phyloP scores from a whole-genome alignment of 1,140 invertebrate species.

The Pseudomyrmex sp. region DNA sequence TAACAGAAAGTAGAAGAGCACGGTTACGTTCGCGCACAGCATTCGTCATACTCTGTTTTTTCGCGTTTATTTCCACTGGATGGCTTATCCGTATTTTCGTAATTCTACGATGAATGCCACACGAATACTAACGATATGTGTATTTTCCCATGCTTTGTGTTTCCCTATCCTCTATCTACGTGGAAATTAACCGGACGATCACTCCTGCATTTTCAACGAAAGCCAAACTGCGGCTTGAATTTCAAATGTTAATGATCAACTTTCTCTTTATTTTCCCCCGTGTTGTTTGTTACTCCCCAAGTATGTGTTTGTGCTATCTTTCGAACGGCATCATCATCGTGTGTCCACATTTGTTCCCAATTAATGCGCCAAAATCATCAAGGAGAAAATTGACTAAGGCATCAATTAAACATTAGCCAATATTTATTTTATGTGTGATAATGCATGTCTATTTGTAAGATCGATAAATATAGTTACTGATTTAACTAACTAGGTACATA shows the following conservation, averaged over 20 bases:
- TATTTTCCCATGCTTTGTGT: slow-evolving; percentile 19
- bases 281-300: neutral
- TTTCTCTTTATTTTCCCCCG: slow-evolving; percentile 26
- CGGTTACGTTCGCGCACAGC: slow-evolving; percentile 9
- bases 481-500: neutral
- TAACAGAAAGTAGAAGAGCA: slow-evolving; percentile 4
- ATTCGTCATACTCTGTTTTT: slow-evolving; percentile 44
- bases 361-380: slow-evolving; percentile 33
- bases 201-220: slow-evolving; percentile 20
- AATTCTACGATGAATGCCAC: slow-evolving; percentile 47
- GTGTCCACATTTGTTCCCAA: slow-evolving; percentile 32
- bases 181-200: slow-evolving; percentile 44
- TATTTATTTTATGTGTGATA: slow-evolving; percentile 9
- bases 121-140: slow-evolving; percentile 35
- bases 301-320: slow-evolving; percentile 30
- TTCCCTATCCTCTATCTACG: no score
- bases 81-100: slow-evolving; percentile 52
- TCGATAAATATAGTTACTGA: neutral
- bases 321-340: slow-evolving; percentile 4
- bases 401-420: slow-evolving; percentile 20
- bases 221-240: slow-evolving; percentile 21
- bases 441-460: neutral
- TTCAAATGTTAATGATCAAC: slow-evolving; percentile 55
- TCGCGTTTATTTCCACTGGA: slow-evolving; percentile 29
- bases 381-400: neutral